Percentiles rank a stretch among this genome's conserved stretches.
phyloP scores from a whole-genome alignment of 2,888 invertebrate species.

The Ectemnius lituratus region DNA sequence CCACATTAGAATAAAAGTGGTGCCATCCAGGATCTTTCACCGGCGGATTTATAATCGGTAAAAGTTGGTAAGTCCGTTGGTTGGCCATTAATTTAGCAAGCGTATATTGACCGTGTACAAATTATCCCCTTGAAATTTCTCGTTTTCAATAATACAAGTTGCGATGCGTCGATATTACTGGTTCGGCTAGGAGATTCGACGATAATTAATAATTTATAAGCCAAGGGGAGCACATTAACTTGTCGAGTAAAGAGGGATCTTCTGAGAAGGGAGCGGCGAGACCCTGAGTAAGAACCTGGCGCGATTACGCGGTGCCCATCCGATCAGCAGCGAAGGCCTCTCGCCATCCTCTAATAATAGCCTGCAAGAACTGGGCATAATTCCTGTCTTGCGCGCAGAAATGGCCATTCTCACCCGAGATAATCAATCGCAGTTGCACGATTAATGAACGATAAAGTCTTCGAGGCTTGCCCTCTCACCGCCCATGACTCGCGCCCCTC shows the following conservation, averaged over 20 bases:
- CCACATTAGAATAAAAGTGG: not conserved
- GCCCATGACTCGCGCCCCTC: slow-evolving; percentile 32
- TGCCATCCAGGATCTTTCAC: not conserved
- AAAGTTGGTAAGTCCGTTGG: not conserved
- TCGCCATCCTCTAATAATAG: slow-evolving; percentile 63
- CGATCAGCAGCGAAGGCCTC: no score
- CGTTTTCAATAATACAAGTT: not conserved
- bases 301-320: slow-evolving; percentile 56
- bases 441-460: slow-evolving; percentile 70
- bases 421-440: slow-evolving; percentile 67
- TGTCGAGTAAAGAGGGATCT: not conserved
- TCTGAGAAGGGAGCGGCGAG: not conserved
- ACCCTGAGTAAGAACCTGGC: slow-evolving; percentile 38
- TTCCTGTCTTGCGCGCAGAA: slow-evolving; percentile 66
- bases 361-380: slow-evolving; percentile 60
- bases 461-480: slow-evolving; percentile 45
- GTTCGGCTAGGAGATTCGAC: not conserved
- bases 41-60: no score
- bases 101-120: no score
- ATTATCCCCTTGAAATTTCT: not conserved
- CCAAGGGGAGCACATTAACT: slow-evolving; percentile 43
- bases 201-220: slow-evolving; percentile 67
- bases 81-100: no score
- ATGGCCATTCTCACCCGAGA: slow-evolving; percentile 67
- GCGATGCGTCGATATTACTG: slow-evolving; percentile 17